Evolutionary conservation across 1,140 invertebrate genomes (phyloP).

Genomic region (Drosophila sulfurigaster): DNA sequence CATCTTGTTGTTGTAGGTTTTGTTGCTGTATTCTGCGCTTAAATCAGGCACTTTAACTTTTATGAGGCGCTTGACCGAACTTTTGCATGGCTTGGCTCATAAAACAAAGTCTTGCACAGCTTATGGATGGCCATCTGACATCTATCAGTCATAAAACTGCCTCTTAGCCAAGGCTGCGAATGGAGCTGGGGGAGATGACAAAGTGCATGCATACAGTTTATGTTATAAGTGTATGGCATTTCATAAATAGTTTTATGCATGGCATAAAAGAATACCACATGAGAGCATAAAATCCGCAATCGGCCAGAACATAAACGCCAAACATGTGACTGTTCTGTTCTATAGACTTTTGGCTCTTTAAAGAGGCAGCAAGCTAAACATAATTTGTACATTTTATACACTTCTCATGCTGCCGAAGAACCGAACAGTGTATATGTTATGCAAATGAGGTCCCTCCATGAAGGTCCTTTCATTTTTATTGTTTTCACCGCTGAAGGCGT

Average conservation of each 20-base stretch:
- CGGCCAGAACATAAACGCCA: slow-evolving; percentile 36
- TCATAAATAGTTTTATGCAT: slow-evolving; percentile 74
- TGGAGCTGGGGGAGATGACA: not conserved
- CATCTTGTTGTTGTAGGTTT: not conserved
- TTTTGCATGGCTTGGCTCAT: slow-evolving; percentile 43
- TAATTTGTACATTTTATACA: slow-evolving; percentile 44
- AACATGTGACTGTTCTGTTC: not conserved
- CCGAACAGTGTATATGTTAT: slow-evolving; percentile 46
- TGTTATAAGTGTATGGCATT: slow-evolving; percentile 48
- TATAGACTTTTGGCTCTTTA: slow-evolving; percentile 38
- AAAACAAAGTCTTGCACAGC: slow-evolving; percentile 60
- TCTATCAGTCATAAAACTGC: slow-evolving; percentile 54
- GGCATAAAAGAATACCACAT: slow-evolving; percentile 44
- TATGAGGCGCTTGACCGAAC: slow-evolving; percentile 42
- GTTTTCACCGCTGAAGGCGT: slow-evolving; percentile 52
- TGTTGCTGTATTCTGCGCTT: slow-evolving; percentile 18
- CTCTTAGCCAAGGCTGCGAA: not conserved
- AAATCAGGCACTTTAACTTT: slow-evolving; percentile 55
- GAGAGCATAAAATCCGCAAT: slow-evolving; percentile 60
- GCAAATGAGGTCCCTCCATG: slow-evolving; percentile 58
- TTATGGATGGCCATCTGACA: slow-evolving; percentile 15
- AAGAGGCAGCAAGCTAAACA: slow-evolving; percentile 29
- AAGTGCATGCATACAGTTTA: slow-evolving; percentile 45
- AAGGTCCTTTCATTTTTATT: slow-evolving; percentile 58
- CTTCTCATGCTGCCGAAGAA: not conserved